These are phyloP conservation scores for Rachycentron canadum DNA, from an alignment of 2,797 vertebrate species.

Conservation along the genomic window DNA sequence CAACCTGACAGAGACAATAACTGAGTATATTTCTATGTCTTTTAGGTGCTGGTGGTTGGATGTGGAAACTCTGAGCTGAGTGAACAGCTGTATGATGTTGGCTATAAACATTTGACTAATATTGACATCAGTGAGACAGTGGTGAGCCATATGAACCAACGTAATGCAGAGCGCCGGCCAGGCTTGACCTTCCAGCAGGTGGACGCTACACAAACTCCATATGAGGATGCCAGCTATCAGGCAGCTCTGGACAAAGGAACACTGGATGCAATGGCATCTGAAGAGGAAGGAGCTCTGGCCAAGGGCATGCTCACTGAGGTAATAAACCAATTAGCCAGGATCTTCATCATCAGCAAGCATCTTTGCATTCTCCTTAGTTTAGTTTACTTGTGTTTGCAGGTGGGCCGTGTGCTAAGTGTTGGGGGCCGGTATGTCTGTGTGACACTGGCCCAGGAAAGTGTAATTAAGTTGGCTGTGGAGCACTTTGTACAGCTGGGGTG, in stretches of 20 bases:
- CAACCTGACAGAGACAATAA: background rate
- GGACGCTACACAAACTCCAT: conserved; percentile 92
- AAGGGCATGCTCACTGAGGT: conserved; percentile 91
- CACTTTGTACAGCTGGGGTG: conserved; percentile 92
- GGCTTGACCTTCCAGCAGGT: conserved; percentile 90
- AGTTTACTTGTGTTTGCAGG: conserved; percentile 60
- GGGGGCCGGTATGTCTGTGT: conserved; percentile 96
- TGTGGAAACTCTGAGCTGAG: conserved; percentile 98
- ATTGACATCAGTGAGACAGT: conserved; percentile 94
- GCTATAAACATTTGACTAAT: conserved; percentile 91
- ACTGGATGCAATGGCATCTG: conserved; percentile 92
- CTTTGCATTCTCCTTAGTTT: background rate
- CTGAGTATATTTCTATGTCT: background rate
- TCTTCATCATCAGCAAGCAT: background rate
- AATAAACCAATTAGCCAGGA: background rate
- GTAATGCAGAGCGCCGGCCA: conserved; percentile 85
- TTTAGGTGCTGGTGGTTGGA: conserved; percentile 94
- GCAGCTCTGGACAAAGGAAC: conserved; percentile 96
- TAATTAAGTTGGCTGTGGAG: conserved; percentile 90
- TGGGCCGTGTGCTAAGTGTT: conserved; percentile 89
- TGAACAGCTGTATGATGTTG: conserved; percentile 94
- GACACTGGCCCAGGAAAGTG: conserved; percentile 93
- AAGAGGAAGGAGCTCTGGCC: conserved; percentile 87
- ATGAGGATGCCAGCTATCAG: conserved; percentile 89
- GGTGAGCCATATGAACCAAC: conserved; percentile 92